Base-by-base conservation (phyloP, 2,888 invertebrate genomes). In the Platycheirus albimanus region DNA sequence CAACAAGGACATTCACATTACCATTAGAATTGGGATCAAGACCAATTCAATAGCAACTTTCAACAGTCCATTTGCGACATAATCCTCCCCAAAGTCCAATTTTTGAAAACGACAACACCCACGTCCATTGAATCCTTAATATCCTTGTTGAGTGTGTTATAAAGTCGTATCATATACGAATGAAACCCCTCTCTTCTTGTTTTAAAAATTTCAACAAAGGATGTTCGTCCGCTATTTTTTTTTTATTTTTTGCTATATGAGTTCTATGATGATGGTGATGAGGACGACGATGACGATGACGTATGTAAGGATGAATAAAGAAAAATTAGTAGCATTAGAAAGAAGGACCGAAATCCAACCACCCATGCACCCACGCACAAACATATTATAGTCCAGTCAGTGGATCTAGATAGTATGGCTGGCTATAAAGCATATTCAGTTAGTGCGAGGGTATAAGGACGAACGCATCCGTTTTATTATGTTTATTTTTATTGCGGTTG, bases 401-500 rank as follows among this genome's bases (percentile, higher is more conserved):
- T 33, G 24, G 5, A 24, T 41, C 13, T 11, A 8, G 24, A 51
- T 51, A 51, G 47, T 47, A 15, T 30, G 11, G 43, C n/a, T n/a
- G n/a, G n/a, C n/a, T n/a, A n/a, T n/a, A n/a, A n/a, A n/a, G n/a
- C n/a, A n/a, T n/a, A n/a, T 20, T 11, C 8, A 24, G 20, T 24
- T 47, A 24, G 28, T 49, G 4, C 10, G 17, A 15, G 33, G 36
- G 11, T 13, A n/a, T n/a, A 17, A 69, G 43, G 41, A 38, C 3
- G 38, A 58, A 17, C 70, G 70, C 70, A 80, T 80, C 70, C 47
- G 69, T 80, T 75, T 78, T 64, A 58, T 74, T 83, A 72, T 78
- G 70, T 69, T 69, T 83, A 74, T 83, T 83, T 76, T 83, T 83
- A 83, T 83, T 83, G 83, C 72, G 83, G 83, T 78, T 74, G 47